Evolutionary conservation across 2,797 vertebrate species (phyloP), one percentile per base, ranked within the genome.

Genomic region (Adrianichthys oophorus): DNA sequence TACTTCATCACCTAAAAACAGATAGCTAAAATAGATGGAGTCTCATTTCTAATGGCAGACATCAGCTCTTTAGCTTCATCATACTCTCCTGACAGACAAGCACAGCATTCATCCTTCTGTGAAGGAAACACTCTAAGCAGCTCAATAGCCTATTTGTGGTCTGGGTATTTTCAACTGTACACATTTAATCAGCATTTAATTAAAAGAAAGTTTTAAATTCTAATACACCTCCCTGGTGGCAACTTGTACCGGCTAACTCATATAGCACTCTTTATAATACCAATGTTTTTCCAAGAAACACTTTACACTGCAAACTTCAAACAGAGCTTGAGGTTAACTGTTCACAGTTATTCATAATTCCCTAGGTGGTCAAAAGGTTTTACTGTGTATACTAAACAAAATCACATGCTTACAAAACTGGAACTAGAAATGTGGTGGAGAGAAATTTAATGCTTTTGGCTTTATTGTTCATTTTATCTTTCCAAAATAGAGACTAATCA

Each of bases 311-410:
- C 50, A 21, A 15, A 17, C 62, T 82, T 70, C 62, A 52, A 65
- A 65, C 23, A 4, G 32, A 89, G 85, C 88, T 88, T 78, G 68
- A 63, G 68, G 47, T 64, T 24, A 50, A 76, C 72, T 63, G 59
- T 72, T 74, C 79, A 82, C 71, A 70, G 63, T 68, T 68, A 77
- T 89, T 89, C 79, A 87, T 72, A 77, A 87, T 85, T 85, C 88
- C 87, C 82, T 84, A 66, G 69, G 65, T 43, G 67, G 82, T 85
- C 82, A 68, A 59, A 78, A 82, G 64, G 77, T 67, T 84, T 87
- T 85, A 85, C 68, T 58, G 60, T 70, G 61, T 66, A 58, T 54
- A 83, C 83, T 87, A 76, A 86, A 87, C 74, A 87, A 84, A 88
- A 72, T 17, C 58, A 70, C 66, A 56, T 48, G 48, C 62, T 57